Percentiles rank a stretch among this genome's conserved stretches.
Conservation (phyloP, 2,888 invertebrate species). For the Cataglyphis livida region DNA sequence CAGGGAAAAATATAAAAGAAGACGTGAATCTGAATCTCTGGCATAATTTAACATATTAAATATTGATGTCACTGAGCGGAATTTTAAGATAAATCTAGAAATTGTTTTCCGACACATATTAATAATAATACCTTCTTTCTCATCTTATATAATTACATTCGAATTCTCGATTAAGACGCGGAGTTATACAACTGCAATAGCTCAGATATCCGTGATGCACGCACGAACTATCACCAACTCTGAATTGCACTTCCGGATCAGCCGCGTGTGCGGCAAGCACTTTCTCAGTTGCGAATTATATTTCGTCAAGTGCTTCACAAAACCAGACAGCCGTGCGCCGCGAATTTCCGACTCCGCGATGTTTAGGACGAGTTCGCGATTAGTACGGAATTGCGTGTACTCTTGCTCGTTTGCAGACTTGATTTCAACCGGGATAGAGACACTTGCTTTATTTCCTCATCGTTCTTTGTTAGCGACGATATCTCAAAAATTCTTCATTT, state of each 20-base stretch:
- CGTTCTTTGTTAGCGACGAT: constrained; percentile 1
- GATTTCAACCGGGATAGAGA: constrained; percentile 28
- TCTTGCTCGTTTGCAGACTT: constrained; percentile 33
- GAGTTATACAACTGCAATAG: constrained; percentile 17
- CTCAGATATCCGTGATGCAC: constrained; percentile 34
- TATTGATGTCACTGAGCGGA: background rate
- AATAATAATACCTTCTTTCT: constrained; percentile 24
- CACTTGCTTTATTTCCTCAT: constrained; percentile 22
- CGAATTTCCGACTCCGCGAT: constrained; percentile 52
- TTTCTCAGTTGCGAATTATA: constrained; percentile 63
- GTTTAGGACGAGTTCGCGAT: constrained; percentile 60
- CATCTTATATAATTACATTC: constrained; percentile 20
- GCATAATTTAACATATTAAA: background rate
- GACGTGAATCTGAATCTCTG: background rate
- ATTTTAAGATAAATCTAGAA: constrained; percentile 3
- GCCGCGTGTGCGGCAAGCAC: constrained; percentile 59
- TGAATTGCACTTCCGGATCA: constrained; percentile 57
- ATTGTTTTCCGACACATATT: background rate
- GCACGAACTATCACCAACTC: constrained; percentile 49
- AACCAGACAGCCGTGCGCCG: constrained; percentile 60
- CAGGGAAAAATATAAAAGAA: background rate
- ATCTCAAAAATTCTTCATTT: constrained; percentile 8
- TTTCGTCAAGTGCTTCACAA: constrained; percentile 66
- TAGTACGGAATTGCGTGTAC: constrained; percentile 55
- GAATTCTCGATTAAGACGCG: constrained; percentile 44